Base-by-base conservation (phyloP, 2,113 vertebrate species). In the Gasterosteus aculeatus region DNA sequence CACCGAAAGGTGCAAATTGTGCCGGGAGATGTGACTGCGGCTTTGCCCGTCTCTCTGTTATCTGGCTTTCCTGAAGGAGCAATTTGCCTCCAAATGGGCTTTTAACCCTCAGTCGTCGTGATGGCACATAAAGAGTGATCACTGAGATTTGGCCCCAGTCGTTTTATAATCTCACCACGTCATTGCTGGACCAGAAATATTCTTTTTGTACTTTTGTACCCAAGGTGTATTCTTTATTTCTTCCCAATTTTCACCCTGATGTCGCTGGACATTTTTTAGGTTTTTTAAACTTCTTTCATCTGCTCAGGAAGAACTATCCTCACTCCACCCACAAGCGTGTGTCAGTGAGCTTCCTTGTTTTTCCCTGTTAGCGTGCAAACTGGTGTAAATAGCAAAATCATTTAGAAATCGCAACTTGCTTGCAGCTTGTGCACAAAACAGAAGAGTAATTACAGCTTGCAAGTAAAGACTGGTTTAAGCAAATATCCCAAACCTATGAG, bases 81-180 rank as follows among this genome's bases (percentile, higher is more conserved):
- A 87, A 91, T 85, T 86, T 89, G 31, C 59, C 67, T 33, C 29
- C 12, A 88, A 91, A 78, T 87, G 85, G 81, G 83, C 88, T 87
- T 87, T 89, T 87, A 87, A 87, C 83, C 79, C 69, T 51, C 71
- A 60, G 62, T 78, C 85, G 44, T 81, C 54, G 67, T 41, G 49
- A 75, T 51, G 72, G 80, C 71, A 75, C 73, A 86, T 78, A 59
- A 89, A 63, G 29, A 88, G 83, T 71, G 15, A 69, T 64, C 29
- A 39, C 33, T 1, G 22, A 73, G 31, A 69, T 53, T 75, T 62
- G 47, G 49, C 69, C 10, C 54, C 31, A 15, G 42, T 46, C 15
- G 2, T 79, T 71, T 67, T 14, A 57, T 44, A 72, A 71, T 16
- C n/a, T 68, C 1, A 8, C 53, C 35, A 16, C 41, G 63, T 60